Conservation (phyloP, 2,888 invertebrate species). For the Ophion slaviceki region DNA sequence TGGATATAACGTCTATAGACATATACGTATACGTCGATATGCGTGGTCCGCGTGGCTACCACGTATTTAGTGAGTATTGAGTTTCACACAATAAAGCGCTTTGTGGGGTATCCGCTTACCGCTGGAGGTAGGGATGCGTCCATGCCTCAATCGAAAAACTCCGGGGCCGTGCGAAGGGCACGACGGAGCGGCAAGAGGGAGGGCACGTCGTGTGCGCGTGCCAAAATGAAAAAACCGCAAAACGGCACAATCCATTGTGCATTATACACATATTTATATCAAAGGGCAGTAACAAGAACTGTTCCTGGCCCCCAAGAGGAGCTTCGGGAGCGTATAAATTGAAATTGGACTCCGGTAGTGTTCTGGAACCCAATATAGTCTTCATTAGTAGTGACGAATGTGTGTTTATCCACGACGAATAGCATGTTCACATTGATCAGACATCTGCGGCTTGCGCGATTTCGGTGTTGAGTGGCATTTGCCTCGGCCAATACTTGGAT, state of each 20-base stretch:
- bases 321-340: slow-evolving; percentile 4
- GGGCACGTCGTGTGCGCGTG: slow-evolving; percentile 56
- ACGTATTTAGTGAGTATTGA: slow-evolving; percentile 81
- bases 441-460: background rate
- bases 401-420: background rate
- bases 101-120: slow-evolving; percentile 82
- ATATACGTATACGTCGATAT: slow-evolving; percentile 30
- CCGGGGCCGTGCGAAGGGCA: slow-evolving; percentile 16
- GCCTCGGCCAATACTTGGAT: background rate
- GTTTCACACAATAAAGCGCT: slow-evolving; percentile 82
- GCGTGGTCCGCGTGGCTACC: slow-evolving; percentile 66
- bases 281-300: slow-evolving; percentile 32
- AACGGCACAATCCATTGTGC: slow-evolving; percentile 52
- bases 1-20: slow-evolving; percentile 9
- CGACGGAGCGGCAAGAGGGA: background rate
- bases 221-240: slow-evolving; percentile 67
- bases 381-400: background rate
- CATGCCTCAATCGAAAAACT: slow-evolving; percentile 26
- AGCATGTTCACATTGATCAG: background rate
- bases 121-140: slow-evolving; percentile 61
- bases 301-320: background rate
- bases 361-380: slow-evolving; percentile 9
- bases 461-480: background rate
- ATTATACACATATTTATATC: slow-evolving; percentile 56
- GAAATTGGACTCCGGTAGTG: slow-evolving; percentile 31